Evolutionary conservation across 2,113 vertebrate species (phyloP).

Genomic region (Semnornis frantzii): DNA sequence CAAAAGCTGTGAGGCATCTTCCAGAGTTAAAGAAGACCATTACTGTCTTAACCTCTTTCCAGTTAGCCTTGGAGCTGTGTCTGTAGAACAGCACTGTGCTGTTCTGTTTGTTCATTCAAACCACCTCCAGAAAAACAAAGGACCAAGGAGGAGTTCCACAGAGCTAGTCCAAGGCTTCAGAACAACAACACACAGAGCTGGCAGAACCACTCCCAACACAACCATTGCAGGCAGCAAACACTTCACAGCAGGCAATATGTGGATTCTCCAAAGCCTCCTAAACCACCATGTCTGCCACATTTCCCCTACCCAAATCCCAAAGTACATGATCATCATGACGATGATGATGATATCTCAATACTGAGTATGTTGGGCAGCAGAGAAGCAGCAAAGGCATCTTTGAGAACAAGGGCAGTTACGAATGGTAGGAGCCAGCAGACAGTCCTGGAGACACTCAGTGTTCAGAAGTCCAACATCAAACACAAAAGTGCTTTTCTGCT

Average conservation of each 20-base stretch:
- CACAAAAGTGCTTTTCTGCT: rapidly evolving
- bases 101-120: too few relatives aligned
- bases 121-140: background rate
- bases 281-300: background rate
- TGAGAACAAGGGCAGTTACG: background rate
- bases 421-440: background rate
- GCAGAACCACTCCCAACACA: background rate
- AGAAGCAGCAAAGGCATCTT: background rate
- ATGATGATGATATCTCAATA: background rate
- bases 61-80: too few relatives aligned
- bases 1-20: too few relatives aligned
- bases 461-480: background rate
- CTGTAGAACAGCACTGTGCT: too few relatives aligned
- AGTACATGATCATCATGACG: background rate
- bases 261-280: background rate
- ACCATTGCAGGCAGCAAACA: background rate
- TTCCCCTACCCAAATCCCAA: background rate
- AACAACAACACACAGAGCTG: background rate
- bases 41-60: too few relatives aligned
- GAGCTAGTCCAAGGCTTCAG: background rate
- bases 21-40: too few relatives aligned
- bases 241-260: background rate
- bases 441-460: background rate
- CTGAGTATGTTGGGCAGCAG: background rate
- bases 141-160: rapidly evolving